Conservation (phyloP, 2,113 vertebrate species). For the Dicrurus megarhynchus region DNA sequence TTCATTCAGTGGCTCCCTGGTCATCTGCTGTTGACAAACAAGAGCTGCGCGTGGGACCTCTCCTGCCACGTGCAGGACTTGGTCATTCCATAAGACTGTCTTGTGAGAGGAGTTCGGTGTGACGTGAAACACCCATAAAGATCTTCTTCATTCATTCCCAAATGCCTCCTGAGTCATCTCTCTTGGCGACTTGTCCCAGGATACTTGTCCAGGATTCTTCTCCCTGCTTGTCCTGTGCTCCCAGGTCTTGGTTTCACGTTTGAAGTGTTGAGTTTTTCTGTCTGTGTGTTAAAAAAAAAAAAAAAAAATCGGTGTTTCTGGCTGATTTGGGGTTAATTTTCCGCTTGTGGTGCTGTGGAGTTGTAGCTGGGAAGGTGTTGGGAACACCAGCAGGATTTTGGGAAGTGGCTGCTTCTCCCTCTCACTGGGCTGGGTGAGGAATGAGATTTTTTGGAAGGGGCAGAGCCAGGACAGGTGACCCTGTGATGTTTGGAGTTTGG, state of each 20-base stretch:
- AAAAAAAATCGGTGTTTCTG: neutral
- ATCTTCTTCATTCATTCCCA: neutral
- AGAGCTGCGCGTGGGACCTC: neutral
- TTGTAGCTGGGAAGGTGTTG: neutral
- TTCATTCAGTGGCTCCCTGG: rapidly evolving
- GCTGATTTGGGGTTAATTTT: neutral
- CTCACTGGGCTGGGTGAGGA: neutral
- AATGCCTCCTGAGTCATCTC: neutral
- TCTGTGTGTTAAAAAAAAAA: too few relatives aligned
- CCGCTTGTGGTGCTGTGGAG: neutral
- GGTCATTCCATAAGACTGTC: neutral
- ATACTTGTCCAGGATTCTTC: neutral
- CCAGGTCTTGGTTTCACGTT: neutral
- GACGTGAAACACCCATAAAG: neutral
- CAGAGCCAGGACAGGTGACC: neutral
- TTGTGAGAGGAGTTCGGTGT: neutral
- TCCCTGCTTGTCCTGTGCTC: neutral
- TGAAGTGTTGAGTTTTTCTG: neutral
- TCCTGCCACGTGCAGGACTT: neutral
- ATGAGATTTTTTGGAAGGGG: neutral
- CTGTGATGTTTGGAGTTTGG: neutral
- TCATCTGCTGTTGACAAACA: neutral
- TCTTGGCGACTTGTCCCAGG: neutral
- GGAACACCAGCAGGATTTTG: rapidly evolving
- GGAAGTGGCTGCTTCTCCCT: neutral